A percentile compares a stretch with the other conserved stretches of the same genome.
Conservation (phyloP, 2,888 invertebrate genomes). For the Leptopilina syphax region DNA sequence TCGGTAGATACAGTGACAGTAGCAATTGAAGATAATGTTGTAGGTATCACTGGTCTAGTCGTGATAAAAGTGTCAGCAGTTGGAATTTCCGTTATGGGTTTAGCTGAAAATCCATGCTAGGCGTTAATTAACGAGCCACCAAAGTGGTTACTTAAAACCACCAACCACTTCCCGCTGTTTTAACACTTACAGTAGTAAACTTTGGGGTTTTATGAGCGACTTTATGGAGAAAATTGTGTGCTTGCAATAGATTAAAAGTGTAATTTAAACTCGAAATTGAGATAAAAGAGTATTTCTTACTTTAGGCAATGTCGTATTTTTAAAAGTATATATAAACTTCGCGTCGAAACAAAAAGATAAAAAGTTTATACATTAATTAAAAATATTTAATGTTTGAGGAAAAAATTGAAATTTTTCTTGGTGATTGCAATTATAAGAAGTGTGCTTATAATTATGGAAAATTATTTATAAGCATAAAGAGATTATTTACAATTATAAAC, state of each 20-base stretch:
- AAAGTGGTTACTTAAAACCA: constrained; percentile 47
- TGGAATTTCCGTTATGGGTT: constrained; percentile 61
- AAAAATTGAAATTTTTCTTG: neutral
- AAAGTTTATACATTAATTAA: neutral
- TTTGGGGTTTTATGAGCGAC: constrained; percentile 18
- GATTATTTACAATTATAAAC: no score
- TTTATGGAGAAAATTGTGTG: constrained; percentile 29
- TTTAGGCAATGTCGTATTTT: neutral
- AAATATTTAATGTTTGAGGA: neutral
- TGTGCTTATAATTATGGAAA: no score
- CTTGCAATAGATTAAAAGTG: constrained; percentile 2
- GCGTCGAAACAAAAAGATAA: neutral
- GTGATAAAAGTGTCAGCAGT: constrained; percentile 48
- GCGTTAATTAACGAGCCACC: constrained; percentile 39
- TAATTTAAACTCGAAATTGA: constrained; percentile 15
- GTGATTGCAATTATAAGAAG: no score
- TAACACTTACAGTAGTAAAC: constrained; percentile 15
- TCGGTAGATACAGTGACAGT: constrained; percentile 66
- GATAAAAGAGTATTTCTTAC: constrained; percentile 8
- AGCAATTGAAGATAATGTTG: constrained; percentile 61
- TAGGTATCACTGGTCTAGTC: constrained; percentile 41
- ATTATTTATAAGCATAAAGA: no score
- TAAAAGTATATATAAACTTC: neutral
- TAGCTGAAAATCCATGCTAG: constrained; percentile 60
- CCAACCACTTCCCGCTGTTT: constrained; percentile 14